phyloP scores from a whole-genome alignment of 2,113 vertebrate genomes.

The Scophthalmus maximus region DNA sequence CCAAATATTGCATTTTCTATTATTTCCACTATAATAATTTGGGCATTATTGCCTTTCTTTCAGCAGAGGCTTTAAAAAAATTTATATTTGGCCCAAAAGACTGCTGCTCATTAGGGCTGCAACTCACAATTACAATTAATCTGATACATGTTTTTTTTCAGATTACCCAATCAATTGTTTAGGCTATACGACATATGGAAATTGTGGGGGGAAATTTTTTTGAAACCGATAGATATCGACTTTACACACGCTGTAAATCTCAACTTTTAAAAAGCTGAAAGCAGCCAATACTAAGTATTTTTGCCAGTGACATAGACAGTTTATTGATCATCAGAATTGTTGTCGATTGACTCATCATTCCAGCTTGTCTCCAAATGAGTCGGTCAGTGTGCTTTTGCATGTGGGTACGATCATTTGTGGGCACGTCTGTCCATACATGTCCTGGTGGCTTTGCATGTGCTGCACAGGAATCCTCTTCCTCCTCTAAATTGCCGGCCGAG shows the following conservation, averaged over 20 bases:
- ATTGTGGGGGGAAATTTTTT: not conserved
- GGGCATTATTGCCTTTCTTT: conserved; percentile 31
- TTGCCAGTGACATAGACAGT: not conserved
- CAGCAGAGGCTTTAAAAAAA: not conserved
- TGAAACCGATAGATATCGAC: not conserved
- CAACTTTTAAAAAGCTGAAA: not conserved
- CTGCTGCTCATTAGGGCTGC: not conserved
- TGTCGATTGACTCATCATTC: not conserved
- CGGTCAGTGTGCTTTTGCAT: not conserved
- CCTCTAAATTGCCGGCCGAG: conserved; percentile 15
- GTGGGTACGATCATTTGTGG: not conserved
- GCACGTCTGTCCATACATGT: not conserved
- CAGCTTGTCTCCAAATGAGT: not conserved
- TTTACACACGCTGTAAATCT: not conserved
- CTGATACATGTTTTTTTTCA: conserved; percentile 24
- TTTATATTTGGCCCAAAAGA: conserved; percentile 23
- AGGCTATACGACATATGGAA: not conserved
- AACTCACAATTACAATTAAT: not conserved
- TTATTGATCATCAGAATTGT: not conserved
- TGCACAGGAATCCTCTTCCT: not conserved
- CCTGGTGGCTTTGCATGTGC: not conserved
- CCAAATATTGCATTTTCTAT: conserved; percentile 52
- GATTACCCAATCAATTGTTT: not conserved
- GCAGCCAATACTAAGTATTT: not conserved
- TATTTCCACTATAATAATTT: conserved; percentile 38